These are phyloP conservation scores for Synanthedon vespiformis DNA, from an alignment of 2,888 invertebrate genomes.

Conservation along the genomic window DNA sequence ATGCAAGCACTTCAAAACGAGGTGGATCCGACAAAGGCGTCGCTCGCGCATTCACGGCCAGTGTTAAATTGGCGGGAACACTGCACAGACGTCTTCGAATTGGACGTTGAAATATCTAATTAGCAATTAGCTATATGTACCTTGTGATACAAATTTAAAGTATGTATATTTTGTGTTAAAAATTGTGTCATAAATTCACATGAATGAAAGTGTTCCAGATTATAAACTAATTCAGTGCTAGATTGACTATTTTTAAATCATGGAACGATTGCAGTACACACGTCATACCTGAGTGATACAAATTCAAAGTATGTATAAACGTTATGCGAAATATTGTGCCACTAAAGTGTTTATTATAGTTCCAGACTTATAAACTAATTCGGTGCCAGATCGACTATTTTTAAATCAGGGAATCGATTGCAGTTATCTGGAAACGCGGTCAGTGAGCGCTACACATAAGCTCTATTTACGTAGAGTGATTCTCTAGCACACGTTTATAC, in stretches of 20 bases:
- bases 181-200: too few relatives aligned
- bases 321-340: too few relatives aligned
- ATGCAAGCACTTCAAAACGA: conserved; percentile 64
- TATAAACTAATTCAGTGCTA: not conserved
- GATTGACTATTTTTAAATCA: conserved; percentile 38
- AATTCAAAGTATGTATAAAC: too few relatives aligned
- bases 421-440: conserved; percentile 39
- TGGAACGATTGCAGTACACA: conserved; percentile 40
- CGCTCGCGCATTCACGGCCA: conserved; percentile 57
- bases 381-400: conserved; percentile 22
- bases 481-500: conserved; percentile 29
- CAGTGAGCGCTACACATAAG: conserved; percentile 37
- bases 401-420: conserved; percentile 43
- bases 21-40: conserved; percentile 50
- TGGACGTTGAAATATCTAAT: not conserved
- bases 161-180: too few relatives aligned
- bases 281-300: conserved; percentile 10
- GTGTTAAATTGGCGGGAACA: conserved; percentile 34
- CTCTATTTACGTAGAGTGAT: conserved; percentile 44
- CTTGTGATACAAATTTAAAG: too few relatives aligned
- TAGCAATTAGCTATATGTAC: too few relatives aligned
- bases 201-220: too few relatives aligned
- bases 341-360: too few relatives aligned
- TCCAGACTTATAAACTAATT: not conserved
- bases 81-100: not conserved